phyloP scores from a whole-genome alignment of 1,140 invertebrate species.

The Pseudomyrmex pallidus region DNA sequence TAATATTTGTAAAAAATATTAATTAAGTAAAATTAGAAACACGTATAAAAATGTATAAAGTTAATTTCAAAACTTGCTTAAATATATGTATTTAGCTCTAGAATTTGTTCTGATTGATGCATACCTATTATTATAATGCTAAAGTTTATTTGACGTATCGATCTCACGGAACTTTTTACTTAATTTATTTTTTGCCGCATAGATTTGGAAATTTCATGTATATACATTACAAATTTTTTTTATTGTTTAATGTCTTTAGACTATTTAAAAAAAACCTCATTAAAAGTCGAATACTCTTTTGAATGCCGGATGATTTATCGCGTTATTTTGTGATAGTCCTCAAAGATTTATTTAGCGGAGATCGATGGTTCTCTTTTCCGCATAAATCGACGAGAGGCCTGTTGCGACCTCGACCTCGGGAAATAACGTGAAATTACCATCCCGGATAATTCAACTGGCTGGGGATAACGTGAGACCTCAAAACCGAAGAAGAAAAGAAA shows the following conservation, averaged over 20 bases:
- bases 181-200: not conserved
- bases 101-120: not conserved
- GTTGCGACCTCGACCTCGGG: conserved; percentile 64
- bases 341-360: conserved; percentile 48
- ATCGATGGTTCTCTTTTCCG: conserved; percentile 58
- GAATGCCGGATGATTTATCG: conserved; percentile 41
- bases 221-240: not conserved
- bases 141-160: conserved; percentile 1
- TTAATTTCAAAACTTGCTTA: conserved; percentile 5
- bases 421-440: conserved; percentile 58
- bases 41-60: not conserved
- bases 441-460: conserved; percentile 37
- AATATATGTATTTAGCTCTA: not conserved
- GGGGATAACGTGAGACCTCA: conserved; percentile 53
- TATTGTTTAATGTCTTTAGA: conserved; percentile 5
- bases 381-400: conserved; percentile 38
- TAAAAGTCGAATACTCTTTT: conserved; percentile 33
- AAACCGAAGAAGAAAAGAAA: conserved; percentile 28
- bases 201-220: not conserved
- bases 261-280: not conserved
- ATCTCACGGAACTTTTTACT: not conserved
- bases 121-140: not conserved
- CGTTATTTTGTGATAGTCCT: conserved; percentile 33
- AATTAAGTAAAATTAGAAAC: not conserved
- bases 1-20: not conserved